Base-by-base conservation (phyloP, 2,888 invertebrate species). In the Hirtodrosophila confusa region DNA sequence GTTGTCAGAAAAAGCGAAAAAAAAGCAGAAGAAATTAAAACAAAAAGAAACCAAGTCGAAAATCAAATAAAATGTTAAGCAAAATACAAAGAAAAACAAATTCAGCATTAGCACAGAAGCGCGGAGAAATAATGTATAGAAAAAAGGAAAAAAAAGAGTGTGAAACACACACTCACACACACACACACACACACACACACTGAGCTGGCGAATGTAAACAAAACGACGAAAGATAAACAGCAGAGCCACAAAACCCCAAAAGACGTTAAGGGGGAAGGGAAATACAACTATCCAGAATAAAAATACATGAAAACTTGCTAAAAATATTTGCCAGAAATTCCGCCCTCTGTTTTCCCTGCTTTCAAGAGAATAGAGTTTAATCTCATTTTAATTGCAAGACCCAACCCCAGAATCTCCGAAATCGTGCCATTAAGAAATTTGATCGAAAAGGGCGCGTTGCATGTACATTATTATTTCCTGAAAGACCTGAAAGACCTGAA, bases 191-290 rank as follows among this genome's bases (percentile, higher is more conserved):
- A 44, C 12, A 27, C 23, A 33, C 39, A 53, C 29, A 43, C 27
- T 48, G 35, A 62, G 62, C 65, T 67, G 51, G 66, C 60, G 86
- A 78, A 82, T 78, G 85, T 82, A 82, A 82, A 82, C 82, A 82
- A 82, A 75, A 60, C 72, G 75, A 75, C 68, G 85, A 86, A 84
- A 82, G 86, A 82, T 82, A 86, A 86, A 82, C 87, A 86, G 80
- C 87, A 82, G 86, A 80, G 60, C 75, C 72, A 50, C 80, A 68
- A 62, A 77, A 40, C 56, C 49, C 41, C 54, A 68, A 58, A 63
- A 63, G 24, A 54, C 53, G 41, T 36, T 68, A 56, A 12, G 33
- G 40, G 10, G 10, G 29, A 10, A 31, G 33, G 23, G 11, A 11
- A 11, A 1, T 43, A 24, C 5, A 12, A 27, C 39, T 17, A 37